Evolutionary conservation across 2,797 vertebrate genomes (phyloP).

Genomic region (Argyrosomus regius): DNA sequence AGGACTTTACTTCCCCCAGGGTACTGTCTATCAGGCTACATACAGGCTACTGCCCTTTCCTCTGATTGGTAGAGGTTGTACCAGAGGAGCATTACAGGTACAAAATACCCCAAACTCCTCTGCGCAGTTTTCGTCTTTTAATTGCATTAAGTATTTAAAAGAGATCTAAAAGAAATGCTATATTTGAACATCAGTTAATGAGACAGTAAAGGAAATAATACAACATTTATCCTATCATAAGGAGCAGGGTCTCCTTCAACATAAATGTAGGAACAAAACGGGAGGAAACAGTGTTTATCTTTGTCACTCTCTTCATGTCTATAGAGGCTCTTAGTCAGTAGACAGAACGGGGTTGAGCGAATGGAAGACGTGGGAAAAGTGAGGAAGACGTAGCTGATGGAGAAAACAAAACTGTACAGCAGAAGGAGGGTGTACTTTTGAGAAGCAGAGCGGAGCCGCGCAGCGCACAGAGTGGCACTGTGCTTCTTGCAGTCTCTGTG

Average conservation of each 20-base stretch:
- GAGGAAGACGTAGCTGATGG: not conserved
- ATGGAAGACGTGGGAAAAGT: not conserved
- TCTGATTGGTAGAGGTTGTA: constrained; percentile 29
- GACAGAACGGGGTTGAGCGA: not conserved
- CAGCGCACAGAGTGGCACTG: constrained; percentile 11
- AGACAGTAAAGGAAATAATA: not conserved
- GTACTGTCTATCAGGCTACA: constrained; percentile 25
- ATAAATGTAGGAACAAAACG: not conserved
- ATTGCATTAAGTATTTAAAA: not conserved
- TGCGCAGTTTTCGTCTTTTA: not conserved
- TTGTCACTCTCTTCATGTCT: constrained; percentile 1
- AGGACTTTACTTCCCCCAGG: constrained; percentile 14
- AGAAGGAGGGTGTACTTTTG: constrained; percentile 25
- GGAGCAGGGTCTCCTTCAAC: not conserved
- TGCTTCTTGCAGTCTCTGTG: constrained; percentile 58
- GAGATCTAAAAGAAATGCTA: not conserved
- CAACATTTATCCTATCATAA: not conserved
- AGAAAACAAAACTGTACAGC: constrained; percentile 3
- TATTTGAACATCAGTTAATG: not conserved
- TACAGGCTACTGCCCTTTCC: constrained; percentile 17
- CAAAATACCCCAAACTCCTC: not conserved
- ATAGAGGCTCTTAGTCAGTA: not conserved
- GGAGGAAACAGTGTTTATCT: not conserved
- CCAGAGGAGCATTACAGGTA: not conserved
- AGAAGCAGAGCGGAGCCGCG: constrained; percentile 1